A percentile compares a stretch with the other conserved stretches of the same genome.
phyloP scores from a whole-genome alignment of 2,888 invertebrate genomes.

The Melipona beecheii region DNA sequence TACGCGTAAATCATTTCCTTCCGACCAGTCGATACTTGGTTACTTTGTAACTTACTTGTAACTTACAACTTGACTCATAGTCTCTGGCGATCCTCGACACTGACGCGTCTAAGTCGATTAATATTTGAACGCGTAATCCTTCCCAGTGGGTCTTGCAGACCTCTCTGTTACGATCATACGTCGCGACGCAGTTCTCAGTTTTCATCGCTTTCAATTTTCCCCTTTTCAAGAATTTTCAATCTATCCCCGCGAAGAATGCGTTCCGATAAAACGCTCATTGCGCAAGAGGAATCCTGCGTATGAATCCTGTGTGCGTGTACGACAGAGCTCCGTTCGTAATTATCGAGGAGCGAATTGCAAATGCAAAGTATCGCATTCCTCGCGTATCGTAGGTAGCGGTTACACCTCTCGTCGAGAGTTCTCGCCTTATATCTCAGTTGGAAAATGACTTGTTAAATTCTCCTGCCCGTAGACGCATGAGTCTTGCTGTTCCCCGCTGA shows the following conservation, averaged over 20 bases:
- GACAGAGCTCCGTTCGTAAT: slow-evolving; percentile 42
- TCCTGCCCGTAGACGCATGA: background rate
- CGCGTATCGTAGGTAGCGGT: slow-evolving; percentile 60
- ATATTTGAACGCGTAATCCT: slow-evolving; percentile 1
- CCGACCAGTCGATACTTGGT: too few species aligned
- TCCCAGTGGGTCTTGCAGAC: background rate
- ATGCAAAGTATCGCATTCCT: slow-evolving; percentile 54
- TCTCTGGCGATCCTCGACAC: too few species aligned
- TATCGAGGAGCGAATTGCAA: slow-evolving; percentile 52
- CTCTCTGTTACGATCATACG: background rate
- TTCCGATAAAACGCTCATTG: slow-evolving; percentile 41
- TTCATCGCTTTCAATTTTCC: slow-evolving; percentile 41
- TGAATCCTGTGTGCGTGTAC: slow-evolving; percentile 11
- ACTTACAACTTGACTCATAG: too few species aligned
- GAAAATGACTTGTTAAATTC: slow-evolving; percentile 53
- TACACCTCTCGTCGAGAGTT: slow-evolving; percentile 30
- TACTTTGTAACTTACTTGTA: too few species aligned
- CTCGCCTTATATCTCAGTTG: slow-evolving; percentile 16
- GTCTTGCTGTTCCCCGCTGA: background rate
- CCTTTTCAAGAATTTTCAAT: slow-evolving; percentile 28
- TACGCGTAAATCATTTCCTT: too few species aligned
- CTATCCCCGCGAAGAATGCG: background rate
- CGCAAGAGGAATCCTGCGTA: slow-evolving; percentile 44
- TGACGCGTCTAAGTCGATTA: slow-evolving; percentile 14
- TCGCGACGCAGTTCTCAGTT: slow-evolving; percentile 23